Conservation (phyloP, 2,888 invertebrate genomes). For the Hypselothyrea guttata region DNA sequence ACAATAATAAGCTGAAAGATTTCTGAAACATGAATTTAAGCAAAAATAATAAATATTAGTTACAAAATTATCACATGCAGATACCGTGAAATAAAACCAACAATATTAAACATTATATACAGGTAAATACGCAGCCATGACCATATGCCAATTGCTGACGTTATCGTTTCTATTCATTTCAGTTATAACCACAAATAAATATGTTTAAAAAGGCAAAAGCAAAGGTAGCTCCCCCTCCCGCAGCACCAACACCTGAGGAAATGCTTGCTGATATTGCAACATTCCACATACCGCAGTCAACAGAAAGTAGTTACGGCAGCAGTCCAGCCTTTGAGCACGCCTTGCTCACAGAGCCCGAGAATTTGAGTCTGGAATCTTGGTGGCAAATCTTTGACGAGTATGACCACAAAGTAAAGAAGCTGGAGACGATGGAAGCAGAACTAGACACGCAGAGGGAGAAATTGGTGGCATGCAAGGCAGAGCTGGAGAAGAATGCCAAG, state of each 20-base stretch:
- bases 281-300: slow-evolving; percentile 65
- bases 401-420: slow-evolving; percentile 73
- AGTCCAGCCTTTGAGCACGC: slow-evolving; percentile 38
- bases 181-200: too few species aligned
- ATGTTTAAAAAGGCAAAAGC: slow-evolving; percentile 76
- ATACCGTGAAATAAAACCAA: neutral
- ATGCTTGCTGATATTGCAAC: slow-evolving; percentile 79
- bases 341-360: slow-evolving; percentile 52
- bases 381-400: slow-evolving; percentile 81
- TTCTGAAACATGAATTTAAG: neutral
- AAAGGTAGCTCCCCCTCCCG: slow-evolving; percentile 64
- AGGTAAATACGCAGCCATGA: neutral
- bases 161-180: slow-evolving; percentile 3
- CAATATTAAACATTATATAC: too few species aligned
- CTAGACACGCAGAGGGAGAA: slow-evolving; percentile 70
- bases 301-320: slow-evolving; percentile 2
- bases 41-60: neutral
- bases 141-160: slow-evolving; percentile 19
- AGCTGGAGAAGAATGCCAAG: slow-evolving; percentile 72
- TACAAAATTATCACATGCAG: neutral
- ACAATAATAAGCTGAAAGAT: neutral
- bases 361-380: slow-evolving; percentile 70
- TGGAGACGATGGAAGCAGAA: slow-evolving; percentile 66
- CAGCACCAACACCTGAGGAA: slow-evolving; percentile 74
- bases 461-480: slow-evolving; percentile 65